phyloP scores from a whole-genome alignment of 2,113 vertebrate genomes.

The Pelecanoides urinatrix region DNA sequence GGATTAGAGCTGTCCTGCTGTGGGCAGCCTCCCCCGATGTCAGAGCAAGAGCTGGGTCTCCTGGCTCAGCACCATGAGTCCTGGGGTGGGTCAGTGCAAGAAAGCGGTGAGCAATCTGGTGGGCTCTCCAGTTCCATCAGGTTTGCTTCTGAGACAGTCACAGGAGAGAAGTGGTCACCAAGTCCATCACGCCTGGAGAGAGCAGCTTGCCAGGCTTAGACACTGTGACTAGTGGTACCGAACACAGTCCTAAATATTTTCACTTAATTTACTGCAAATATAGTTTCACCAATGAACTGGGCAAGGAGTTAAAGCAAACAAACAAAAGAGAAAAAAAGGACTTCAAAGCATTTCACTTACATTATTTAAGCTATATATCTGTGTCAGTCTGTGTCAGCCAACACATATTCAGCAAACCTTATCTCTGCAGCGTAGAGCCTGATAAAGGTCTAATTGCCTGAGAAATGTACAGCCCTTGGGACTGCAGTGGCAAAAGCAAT shows the following conservation, averaged over 20 bases:
- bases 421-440: not conserved
- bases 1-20: not conserved
- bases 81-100: not conserved
- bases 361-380: not conserved
- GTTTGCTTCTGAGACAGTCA: not conserved
- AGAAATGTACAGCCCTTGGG: not conserved
- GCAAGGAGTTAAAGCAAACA: not conserved
- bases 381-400: not conserved
- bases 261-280: not conserved
- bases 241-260: not conserved
- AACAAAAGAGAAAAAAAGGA: not conserved
- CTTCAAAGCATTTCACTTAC: not conserved
- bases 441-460: slow-evolving; percentile 3
- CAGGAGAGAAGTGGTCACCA: not conserved
- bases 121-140: not conserved
- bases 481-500: not conserved
- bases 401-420: not conserved
- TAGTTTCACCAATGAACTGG: not conserved
- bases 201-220: not conserved
- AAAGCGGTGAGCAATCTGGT: not conserved
- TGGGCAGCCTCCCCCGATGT: not conserved
- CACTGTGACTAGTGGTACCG: not conserved
- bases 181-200: fast-evolving
- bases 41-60: fast-evolving
- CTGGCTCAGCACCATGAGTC: not conserved